A percentile compares a stretch with the other conserved stretches of the same genome.
phyloP scores from a whole-genome alignment of 2,888 invertebrate species.

The Dasypogon diadema region DNA sequence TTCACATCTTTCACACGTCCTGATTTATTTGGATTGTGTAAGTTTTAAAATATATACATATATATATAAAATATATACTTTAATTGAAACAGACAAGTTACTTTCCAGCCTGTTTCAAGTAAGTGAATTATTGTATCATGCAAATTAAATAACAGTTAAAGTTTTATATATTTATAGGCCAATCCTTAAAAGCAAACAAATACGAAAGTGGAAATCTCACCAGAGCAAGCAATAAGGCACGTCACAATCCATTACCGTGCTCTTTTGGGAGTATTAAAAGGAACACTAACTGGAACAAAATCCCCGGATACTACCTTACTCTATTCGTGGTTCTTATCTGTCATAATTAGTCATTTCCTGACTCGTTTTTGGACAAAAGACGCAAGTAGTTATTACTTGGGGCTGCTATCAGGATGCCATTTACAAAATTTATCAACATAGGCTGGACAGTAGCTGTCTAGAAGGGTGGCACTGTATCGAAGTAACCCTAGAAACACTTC shows the following conservation, averaged over 20 bases:
- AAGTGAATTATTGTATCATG: too few species aligned
- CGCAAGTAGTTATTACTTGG: constrained; percentile 37
- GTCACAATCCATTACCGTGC: constrained; percentile 25
- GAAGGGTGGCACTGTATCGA: background rate
- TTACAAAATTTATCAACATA: constrained; percentile 43
- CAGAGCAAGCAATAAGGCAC: background rate
- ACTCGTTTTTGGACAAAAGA: constrained; percentile 16
- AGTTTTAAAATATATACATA: too few species aligned
- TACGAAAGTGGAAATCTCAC: background rate
- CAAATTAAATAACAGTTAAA: too few species aligned
- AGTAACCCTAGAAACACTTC: constrained; percentile 47
- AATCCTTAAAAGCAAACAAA: background rate
- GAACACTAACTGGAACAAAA: constrained; percentile 9
- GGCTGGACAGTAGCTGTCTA: background rate
- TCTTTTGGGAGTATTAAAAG: background rate
- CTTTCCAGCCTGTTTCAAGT: too few species aligned
- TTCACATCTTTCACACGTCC: too few species aligned
- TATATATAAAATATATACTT: too few species aligned
- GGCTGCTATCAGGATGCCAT: constrained; percentile 33
- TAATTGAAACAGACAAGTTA: too few species aligned
- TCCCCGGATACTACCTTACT: constrained; percentile 17
- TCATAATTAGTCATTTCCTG: constrained; percentile 47
- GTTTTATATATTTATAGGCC: background rate
- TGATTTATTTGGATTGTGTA: too few species aligned
- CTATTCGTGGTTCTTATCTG: constrained; percentile 39